A percentile compares a stretch with the other conserved stretches of the same genome.
phyloP scores from a whole-genome alignment of 2,888 invertebrate species.

The Lampropteryx suffumata region DNA sequence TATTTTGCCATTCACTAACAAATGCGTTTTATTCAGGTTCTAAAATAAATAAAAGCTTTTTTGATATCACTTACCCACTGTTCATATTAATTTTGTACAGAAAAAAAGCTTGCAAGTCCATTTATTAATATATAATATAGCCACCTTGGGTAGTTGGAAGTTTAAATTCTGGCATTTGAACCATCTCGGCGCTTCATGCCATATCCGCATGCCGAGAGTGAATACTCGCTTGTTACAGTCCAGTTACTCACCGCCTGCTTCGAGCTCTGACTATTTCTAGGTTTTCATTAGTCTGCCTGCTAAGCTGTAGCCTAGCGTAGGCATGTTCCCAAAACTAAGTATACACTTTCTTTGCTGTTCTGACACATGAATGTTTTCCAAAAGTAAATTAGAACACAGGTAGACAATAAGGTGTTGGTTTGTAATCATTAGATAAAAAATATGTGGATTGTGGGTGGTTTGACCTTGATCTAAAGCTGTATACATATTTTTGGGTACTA shows the following conservation, averaged over 20 bases:
- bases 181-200: neutral
- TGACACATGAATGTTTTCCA: neutral
- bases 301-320: constrained; percentile 4
- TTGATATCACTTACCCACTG: constrained; percentile 4
- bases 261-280: constrained; percentile 1
- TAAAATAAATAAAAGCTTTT: constrained; percentile 4
- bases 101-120: constrained; percentile 11
- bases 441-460: neutral
- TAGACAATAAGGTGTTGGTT: too few species aligned
- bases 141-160: neutral
- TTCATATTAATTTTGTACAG: neutral
- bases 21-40: neutral
- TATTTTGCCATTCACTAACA: neutral
- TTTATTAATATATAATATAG: neutral
- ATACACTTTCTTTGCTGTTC: neutral
- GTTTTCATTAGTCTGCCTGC: constrained; percentile 11
- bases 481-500: constrained; percentile 11
- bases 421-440: neutral
- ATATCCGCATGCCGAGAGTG: constrained; percentile 6
- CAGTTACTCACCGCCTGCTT: constrained; percentile 7
- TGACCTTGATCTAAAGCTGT: neutral
- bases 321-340: constrained; percentile 11
- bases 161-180: neutral
- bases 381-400: too few species aligned
- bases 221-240: constrained; percentile 1